Conservation (phyloP, 1,140 invertebrate species). For the Chymomyza costata region DNA sequence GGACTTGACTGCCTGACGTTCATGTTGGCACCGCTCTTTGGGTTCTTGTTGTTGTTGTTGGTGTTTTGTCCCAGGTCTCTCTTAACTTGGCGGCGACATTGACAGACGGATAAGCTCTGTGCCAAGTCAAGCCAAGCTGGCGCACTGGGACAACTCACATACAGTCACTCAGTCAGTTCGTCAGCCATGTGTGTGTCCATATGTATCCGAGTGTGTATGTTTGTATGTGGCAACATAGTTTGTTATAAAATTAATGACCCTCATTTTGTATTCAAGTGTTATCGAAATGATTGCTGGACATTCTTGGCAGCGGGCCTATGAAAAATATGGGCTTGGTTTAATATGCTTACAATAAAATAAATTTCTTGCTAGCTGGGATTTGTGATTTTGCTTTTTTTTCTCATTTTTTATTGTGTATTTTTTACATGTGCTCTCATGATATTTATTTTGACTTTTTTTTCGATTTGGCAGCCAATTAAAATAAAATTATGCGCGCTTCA, state of each 20-base stretch:
- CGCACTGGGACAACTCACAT: neutral
- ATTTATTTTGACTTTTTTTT: slow-evolving; percentile 20
- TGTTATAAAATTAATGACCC: slow-evolving; percentile 73
- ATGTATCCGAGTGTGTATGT: too few relatives aligned
- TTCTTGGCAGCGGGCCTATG: slow-evolving; percentile 35
- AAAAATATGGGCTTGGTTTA: slow-evolving; percentile 57
- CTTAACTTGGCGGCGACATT: slow-evolving; percentile 50
- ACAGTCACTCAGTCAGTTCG: slow-evolving; percentile 10
- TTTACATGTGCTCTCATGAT: neutral
- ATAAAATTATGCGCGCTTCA: slow-evolving; percentile 48
- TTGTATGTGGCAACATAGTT: slow-evolving; percentile 33
- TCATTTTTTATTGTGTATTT: slow-evolving; percentile 1
- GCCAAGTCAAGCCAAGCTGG: too few relatives aligned
- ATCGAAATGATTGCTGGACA: slow-evolving; percentile 67
- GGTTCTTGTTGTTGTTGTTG: too few relatives aligned
- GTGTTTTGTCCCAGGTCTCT: too few relatives aligned
- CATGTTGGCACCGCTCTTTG: neutral
- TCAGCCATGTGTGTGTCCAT: slow-evolving; percentile 35
- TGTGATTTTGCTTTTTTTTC: neutral
- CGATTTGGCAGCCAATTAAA: slow-evolving; percentile 57
- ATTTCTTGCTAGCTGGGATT: neutral
- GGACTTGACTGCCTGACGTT: slow-evolving; percentile 57
- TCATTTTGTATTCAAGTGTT: slow-evolving; percentile 73
- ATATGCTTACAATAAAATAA: slow-evolving; percentile 44
- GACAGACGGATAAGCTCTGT: slow-evolving; percentile 45